Evolutionary conservation across 2,797 vertebrate species (phyloP).

Genomic region (Silurus aristotelis): DNA sequence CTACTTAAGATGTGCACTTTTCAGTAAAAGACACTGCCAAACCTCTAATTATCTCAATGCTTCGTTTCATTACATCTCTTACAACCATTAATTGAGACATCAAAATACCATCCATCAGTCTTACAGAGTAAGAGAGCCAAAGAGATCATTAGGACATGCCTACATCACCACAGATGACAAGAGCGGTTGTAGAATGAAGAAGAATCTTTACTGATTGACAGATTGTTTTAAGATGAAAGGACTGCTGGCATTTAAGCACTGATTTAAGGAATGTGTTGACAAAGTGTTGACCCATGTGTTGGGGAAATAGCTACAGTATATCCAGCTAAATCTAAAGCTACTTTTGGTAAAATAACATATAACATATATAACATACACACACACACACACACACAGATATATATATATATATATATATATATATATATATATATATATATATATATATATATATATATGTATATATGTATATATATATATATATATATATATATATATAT

Average conservation of each 20-base stretch:
- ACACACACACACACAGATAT: too few species aligned
- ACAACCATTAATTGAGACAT: slow-evolving; percentile 48
- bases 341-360: too few species aligned
- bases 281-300: background rate
- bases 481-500: too few species aligned
- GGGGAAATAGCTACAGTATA: background rate
- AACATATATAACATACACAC: too few species aligned
- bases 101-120: slow-evolving; percentile 46
- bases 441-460: too few species aligned
- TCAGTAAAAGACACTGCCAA: slow-evolving; percentile 1
- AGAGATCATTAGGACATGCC: slow-evolving; percentile 36
- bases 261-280: background rate
- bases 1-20: background rate
- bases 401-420: too few species aligned
- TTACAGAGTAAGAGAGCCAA: slow-evolving; percentile 12
- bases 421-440: too few species aligned
- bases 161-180: slow-evolving; percentile 23
- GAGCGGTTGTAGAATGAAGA: slow-evolving; percentile 21
- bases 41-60: slow-evolving; percentile 42
- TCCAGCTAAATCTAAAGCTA: background rate
- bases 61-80: slow-evolving; percentile 38
- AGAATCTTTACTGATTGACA: slow-evolving; percentile 10
- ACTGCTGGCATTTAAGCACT: slow-evolving; percentile 11
- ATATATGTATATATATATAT: too few species aligned
- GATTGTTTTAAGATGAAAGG: slow-evolving; percentile 6